Percentiles rank a stretch among this genome's conserved stretches.
phyloP scores from a whole-genome alignment of 1,140 invertebrate genomes.

The Drosophila ironensis region DNA sequence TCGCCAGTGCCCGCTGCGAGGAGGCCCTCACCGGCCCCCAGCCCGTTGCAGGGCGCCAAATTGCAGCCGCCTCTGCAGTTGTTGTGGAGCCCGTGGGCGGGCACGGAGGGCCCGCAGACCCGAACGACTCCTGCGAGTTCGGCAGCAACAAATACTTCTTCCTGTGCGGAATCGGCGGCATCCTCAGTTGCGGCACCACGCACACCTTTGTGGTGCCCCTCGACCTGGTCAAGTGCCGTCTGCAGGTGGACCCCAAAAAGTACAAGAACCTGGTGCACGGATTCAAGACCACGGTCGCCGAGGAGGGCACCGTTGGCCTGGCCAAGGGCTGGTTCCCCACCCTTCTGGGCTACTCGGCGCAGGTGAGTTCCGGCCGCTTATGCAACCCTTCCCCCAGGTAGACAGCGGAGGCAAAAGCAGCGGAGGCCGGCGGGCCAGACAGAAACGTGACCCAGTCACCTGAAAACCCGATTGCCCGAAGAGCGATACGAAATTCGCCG shows the following conservation, averaged over 20 bases:
- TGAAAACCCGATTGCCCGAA: not conserved
- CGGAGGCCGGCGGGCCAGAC: not conserved
- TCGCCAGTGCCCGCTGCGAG: conserved; percentile 85
- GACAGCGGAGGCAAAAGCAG: not conserved
- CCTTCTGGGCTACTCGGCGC: conserved; percentile 90
- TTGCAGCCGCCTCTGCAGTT: conserved; percentile 84
- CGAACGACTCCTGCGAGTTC: conserved; percentile 93
- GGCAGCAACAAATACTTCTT: conserved; percentile 96
- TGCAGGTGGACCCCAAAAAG: conserved; percentile 88
- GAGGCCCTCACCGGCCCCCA: conserved; percentile 73
- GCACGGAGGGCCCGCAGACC: no score
- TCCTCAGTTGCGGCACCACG: conserved; percentile 96
- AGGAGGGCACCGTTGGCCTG: conserved; percentile 88
- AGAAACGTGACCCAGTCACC: conserved; percentile 25
- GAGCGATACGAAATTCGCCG: no score
- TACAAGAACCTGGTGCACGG: conserved; percentile 88
- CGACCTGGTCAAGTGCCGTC: conserved; percentile 96
- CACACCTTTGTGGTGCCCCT: conserved; percentile 94
- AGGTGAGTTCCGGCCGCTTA: conserved; percentile 82
- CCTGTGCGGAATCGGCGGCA: conserved; percentile 95
- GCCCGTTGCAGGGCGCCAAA: conserved; percentile 83
- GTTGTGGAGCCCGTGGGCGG: conserved; percentile 81
- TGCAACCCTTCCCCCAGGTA: conserved; percentile 34
- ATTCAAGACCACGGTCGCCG: conserved; percentile 87
- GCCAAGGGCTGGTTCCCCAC: conserved; percentile 93